A percentile compares a stretch with the other conserved stretches of the same genome.
These are phyloP conservation scores for Setipinna tenuifilis DNA, from an alignment of 2,797 vertebrate genomes.

Conservation along the genomic window DNA sequence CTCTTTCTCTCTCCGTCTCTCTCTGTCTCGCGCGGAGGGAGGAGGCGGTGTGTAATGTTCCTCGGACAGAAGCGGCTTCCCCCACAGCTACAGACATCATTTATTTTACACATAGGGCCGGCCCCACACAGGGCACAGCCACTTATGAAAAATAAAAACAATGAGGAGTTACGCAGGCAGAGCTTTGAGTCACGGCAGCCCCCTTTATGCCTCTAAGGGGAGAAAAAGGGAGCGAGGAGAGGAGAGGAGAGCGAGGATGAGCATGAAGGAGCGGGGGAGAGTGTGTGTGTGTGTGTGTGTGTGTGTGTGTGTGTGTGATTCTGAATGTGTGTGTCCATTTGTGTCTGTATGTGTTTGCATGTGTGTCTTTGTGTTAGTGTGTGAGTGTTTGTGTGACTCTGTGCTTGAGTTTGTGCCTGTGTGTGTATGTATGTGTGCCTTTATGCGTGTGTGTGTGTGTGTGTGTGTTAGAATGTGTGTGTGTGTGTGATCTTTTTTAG, in stretches of 20 bases:
- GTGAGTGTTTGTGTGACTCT: slow-evolving; percentile 33
- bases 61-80: slow-evolving; percentile 94
- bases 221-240: no score
- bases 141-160: slow-evolving; percentile 80
- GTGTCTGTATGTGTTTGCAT: slow-evolving; percentile 31
- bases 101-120: slow-evolving; percentile 99
- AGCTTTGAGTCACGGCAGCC: slow-evolving; percentile 54
- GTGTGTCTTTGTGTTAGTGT: not conserved
- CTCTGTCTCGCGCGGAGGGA: slow-evolving; percentile 85
- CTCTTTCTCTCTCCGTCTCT: no score
- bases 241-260: slow-evolving; percentile 33
- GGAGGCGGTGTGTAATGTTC: slow-evolving; percentile 99
- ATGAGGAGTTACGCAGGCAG: slow-evolving; percentile 58
- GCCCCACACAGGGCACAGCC: slow-evolving; percentile 96
- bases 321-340: slow-evolving; percentile 28
- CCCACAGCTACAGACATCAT: slow-evolving; percentile 99
- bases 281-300: slow-evolving; percentile 34
- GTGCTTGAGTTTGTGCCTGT: slow-evolving; percentile 32
- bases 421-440: slow-evolving; percentile 35
- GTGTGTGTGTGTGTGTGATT: slow-evolving; percentile 30
- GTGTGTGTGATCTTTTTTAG: not conserved
- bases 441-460: not conserved
- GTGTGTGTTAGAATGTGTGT: not conserved
- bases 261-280: not conserved
- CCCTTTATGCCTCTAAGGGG: slow-evolving; percentile 27